Evolutionary conservation across 1,140 invertebrate genomes (phyloP), one percentile per base, ranked within the genome.

Genomic region (Zaprionus lachaisei): DNA sequence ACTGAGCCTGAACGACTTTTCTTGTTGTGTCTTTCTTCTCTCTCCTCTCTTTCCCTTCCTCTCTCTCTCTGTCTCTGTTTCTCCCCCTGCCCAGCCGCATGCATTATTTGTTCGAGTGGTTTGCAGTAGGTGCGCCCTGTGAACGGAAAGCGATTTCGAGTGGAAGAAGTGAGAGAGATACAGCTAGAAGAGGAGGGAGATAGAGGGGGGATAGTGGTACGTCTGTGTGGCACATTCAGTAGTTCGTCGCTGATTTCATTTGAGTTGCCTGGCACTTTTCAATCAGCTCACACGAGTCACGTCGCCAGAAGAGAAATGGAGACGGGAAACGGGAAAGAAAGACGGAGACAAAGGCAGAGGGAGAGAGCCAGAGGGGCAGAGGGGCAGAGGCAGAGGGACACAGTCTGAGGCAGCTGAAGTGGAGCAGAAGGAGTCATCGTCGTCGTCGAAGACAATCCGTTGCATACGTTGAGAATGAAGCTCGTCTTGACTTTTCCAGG

Each of bases 1-100:
- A 87, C 83, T 87, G 73, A 86, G 83, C 80, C 80, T 77, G 83
- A 86, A 86, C 77, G 83, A 83, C 77, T 86, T 86, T 73, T 38
- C 82, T 84, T 85, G 81, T 82, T 78, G 69, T 66, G 28, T 9
- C 28, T 31, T 31, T 7, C 28, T 31, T 31, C n/a, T n/a, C n/a
- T n/a, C n/a, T n/a, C 28, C 7, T 31, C 7, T 2, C 7, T 9
- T 28, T 1, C 60, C 51, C 55, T 14, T n/a, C 2, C 28, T 38
- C n/a, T 24, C 5, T n/a, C 17, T 31, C 14, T 14, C 38, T n/a
- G 5, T 44, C 51, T 20, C 63, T 51, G 14, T 44, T 47, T 49
- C 51, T 20, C 47, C 61, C 24, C 44, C 51, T 75, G 58, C 22
- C 75, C 44, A 26, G 66, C 66, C 78, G 71, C 74, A 86, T 86